Base-by-base conservation (phyloP, 2,888 invertebrate genomes). In the Drosophila limbata region DNA sequence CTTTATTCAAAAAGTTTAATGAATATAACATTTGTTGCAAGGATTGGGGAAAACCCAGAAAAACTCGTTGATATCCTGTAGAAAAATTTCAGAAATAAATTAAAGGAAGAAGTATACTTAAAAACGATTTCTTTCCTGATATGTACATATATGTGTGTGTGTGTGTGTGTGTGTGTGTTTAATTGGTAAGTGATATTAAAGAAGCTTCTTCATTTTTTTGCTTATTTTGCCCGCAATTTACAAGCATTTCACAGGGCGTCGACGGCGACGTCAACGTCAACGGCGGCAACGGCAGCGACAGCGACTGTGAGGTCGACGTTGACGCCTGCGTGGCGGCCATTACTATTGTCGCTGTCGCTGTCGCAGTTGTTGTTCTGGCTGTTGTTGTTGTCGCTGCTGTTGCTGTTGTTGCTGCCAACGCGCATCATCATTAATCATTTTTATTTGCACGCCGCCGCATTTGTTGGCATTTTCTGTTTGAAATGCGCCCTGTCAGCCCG, bases 381-480 rank as follows among this genome's bases (percentile, higher is more conserved):
- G 25, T 25, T 25, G 25, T 6, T 52, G 56, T 57, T 50, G 60
- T 4, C 40, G 37, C 31, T 35, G 35, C 15, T 73, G 72, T 59
- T 73, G 77, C 66, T 60, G 66, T 31, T 74, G 77, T 13, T 42
- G 60, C 81, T 81, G 82, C 85, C 84, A 79, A 60, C 76, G 77
- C 78, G 87, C 86, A 88, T 88, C 88, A 89, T 83, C 89, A 90
- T 90, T 89, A 90, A 90, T 90, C 90, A 90, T 90, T 89, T 90
- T 90, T 90, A 90, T 90, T 90, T 88, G 90, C 89, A 81, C 81
- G 85, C 87, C 81, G 83, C 84, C 90, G 85, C 86, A 85, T 87
- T 89, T 85, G 84, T 73, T 81, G 88, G 86, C 88, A 83, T 85
- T 85, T 79, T 85, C 77, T 77, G 71, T 79, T 83, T 79, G 77